Base-by-base conservation (phyloP, 35 echinoderm and acorn worm genomes). In the Stichopus chloronotus region DNA sequence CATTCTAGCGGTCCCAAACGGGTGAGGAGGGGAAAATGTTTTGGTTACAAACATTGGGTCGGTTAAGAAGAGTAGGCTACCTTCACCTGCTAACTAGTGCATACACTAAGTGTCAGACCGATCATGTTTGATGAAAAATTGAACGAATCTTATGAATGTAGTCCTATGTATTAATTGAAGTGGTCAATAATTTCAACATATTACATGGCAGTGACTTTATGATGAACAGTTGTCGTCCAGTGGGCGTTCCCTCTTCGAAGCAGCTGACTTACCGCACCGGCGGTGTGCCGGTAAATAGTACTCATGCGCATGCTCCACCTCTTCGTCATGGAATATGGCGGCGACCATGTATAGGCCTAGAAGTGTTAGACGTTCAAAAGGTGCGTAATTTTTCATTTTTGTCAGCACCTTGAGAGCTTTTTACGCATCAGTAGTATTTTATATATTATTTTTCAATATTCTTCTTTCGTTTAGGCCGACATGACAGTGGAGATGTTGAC, bases 311-410 rank as follows among this genome's bases (percentile, higher is more conserved):
- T 89, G 82, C 63, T 71, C 87, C 65, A 17, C 22, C 53, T 22
- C n/a, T 17, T 72, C 87, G 87, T 89, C 87, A 89, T 63, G 87
- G 87, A 89, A 89, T 89, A 89, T 89, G 87, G 87, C 87, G 87
- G 87, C 87, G 87, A 89, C 87, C 87, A 89, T 89, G 87, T 89
- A 89, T 89, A 58, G 87, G 59, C 87, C 87, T 72, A 89, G 87
- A 89, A 89, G 87, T 72, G 52, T 89, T 10, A 65, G 87, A 89
- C 87, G 87, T 63, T 89, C 87, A 17, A 89, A 89, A 89, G 87
- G 87, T 89, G 14, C 11, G 87, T 55, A 89, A 72, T 71, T 89
- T 65, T 89, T 17, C 53, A 63, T 10, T 53, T 22, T 58, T 89
- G 25, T 6, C 71, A 43, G 5, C 14, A 5, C 8, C 17, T 19